These are phyloP conservation scores for Tetragonisca angustula DNA, from an alignment of 2,888 invertebrate species.

Conservation along the genomic window DNA sequence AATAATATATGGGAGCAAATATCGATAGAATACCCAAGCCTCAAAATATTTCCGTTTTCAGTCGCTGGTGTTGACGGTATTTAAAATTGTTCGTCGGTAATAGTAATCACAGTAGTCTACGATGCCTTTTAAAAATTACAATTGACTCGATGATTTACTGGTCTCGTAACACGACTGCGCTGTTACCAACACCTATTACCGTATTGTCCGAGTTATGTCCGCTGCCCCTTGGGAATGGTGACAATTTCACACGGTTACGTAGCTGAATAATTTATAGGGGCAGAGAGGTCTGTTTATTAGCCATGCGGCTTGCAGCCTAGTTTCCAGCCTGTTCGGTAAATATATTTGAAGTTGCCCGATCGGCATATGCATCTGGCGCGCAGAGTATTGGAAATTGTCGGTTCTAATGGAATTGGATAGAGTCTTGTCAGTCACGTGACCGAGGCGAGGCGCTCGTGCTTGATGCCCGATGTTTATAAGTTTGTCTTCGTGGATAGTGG, in stretches of 20 bases:
- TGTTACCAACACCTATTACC: conserved; percentile 33
- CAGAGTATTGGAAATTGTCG: conserved; percentile 50
- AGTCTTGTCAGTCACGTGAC: conserved; percentile 31
- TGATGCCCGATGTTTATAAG: conserved; percentile 13
- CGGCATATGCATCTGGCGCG: conserved; percentile 43
- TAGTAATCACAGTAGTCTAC: too few relatives aligned
- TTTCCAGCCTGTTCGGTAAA: conserved; percentile 62
- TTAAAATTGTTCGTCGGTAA: too few relatives aligned
- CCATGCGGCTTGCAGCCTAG: conserved; percentile 54
- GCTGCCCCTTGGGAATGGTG: conserved; percentile 65
- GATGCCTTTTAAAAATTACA: too few relatives aligned
- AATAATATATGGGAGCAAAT: too few relatives aligned
- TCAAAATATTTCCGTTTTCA: too few relatives aligned
- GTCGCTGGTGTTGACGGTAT: too few relatives aligned
- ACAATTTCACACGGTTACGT: conserved; percentile 68
- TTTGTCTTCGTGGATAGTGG: neutral
- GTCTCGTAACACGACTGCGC: neutral
- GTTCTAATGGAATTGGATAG: conserved; percentile 55
- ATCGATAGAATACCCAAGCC: too few relatives aligned
- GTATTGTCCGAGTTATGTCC: conserved; percentile 44
- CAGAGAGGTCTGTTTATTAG: conserved; percentile 61
- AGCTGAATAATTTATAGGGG: conserved; percentile 66
- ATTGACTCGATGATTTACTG: too few relatives aligned
- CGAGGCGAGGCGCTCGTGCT: neutral
- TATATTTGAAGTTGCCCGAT: conserved; percentile 68